Evolutionary conservation across 2,113 vertebrate genomes (phyloP), one percentile per base, ranked within the genome.

Genomic region (Pipra filicauda): DNA sequence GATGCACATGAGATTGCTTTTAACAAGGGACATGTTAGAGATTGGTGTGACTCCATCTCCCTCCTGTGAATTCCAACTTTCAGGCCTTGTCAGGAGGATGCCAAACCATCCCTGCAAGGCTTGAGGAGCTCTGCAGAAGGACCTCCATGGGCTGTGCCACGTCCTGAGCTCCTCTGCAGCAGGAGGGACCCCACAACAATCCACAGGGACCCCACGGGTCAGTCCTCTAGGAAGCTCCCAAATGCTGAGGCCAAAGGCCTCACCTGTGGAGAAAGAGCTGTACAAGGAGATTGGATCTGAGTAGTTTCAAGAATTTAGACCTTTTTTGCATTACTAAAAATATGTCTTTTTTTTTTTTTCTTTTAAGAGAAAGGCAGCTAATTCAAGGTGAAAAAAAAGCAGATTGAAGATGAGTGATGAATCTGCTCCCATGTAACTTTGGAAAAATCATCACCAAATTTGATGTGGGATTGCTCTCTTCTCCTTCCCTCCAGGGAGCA

Each of bases 161-260:
- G 15, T 43, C 16, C 37, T 22, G 57, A 59, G 57, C 28, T 72
- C 31, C 52, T 37, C 20, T 24, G 51, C 31, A 35, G n/a, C 24
- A 33, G 51, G 33, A 90, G 44, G 31, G 46, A 39, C 35, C 12
- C 15, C 46, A 43, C 4, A 46, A 39, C 28, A 18, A 19, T n/a
- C 39, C 20, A 1, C 1, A 5, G 39, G 24, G 24, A 23, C 15
- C 23, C 19, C 21, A 21, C 0, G 8, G 33, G 12, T 31, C 28
- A 17, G 27, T 74, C 39, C n/a, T 49, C 31, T 51, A 52, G 27
- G 31, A 65, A 70, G 13, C 15, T 21, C 27, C 20, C 54, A 46
- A 12, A 4, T 15, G 11, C 54, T 51, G 54, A 48, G 24, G 19
- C 23, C 62, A 43, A 77, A 59, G 12, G 17, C 20, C 20, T 73